Base-by-base conservation (phyloP, 2,113 vertebrate species). In the Coptodon bakossiorum region DNA sequence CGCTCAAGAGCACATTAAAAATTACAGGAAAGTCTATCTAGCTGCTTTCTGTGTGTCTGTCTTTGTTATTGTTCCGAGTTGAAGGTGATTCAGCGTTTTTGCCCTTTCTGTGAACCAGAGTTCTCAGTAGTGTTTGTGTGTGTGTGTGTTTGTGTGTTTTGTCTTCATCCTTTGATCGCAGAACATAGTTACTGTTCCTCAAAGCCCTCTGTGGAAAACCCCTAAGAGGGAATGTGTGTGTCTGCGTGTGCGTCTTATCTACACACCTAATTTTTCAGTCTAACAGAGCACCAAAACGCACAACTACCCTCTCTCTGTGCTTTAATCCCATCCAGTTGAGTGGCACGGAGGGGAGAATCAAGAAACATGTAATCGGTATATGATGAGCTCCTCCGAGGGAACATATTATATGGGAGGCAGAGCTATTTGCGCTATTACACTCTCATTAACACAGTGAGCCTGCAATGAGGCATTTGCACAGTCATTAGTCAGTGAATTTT, bases 161-260 rank as follows among this genome's bases (percentile, higher is more conserved):
- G 87, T 92, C 79, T 87, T 50, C 36, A 66, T 63, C 61, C 83
- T 92, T 83, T 90, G 84, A 90, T 91, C 73, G 76, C 59, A 52
- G 52, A 89, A 68, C 86, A 3, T 29, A 85, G 80, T 80, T 84
- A 57, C 45, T 1, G 56, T 76, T 89, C 78, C 81, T 45, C 59
- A 57, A 85, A 57, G 50, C 76, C 31, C 40, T 85, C 1, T 36
- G 14, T 27, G 80, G 68, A 82, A 90, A 83, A 86, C 19, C 53
- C 87, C 57, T 91, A 54, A 13, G 54, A 83, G 63, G 68, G 56
- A 71, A 50, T 52, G 71, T 89, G 80, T 82, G 43, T 3, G 27
- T 90, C 16, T 71, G 2, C 29, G 1, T 52, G 43, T 83, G 57
- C 45, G 80, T 85, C 53, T 88, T 84, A 84, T 86, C 84, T 81